Conservation (phyloP, 1,140 invertebrate genomes). For the Stenopsyche tienmushanensis region DNA sequence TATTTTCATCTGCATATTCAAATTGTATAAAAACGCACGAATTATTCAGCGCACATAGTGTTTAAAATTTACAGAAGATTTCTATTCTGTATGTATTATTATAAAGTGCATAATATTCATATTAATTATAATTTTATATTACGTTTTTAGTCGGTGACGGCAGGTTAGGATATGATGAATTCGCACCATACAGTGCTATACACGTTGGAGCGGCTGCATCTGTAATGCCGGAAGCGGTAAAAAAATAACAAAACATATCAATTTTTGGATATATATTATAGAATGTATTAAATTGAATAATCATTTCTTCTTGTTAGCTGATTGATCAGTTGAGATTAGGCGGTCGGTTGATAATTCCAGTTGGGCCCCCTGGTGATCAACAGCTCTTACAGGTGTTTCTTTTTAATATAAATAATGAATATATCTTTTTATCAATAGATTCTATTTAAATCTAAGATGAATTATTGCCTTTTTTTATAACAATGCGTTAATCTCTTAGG, state of each 20-base stretch:
- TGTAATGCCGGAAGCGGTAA: constrained; percentile 71
- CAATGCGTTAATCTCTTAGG: constrained; percentile 52
- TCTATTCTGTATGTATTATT: no score
- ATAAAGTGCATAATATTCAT: no score
- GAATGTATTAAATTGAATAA: constrained; percentile 5
- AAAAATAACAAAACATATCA: constrained; percentile 37
- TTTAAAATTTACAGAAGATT: no score
- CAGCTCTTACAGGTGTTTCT: constrained; percentile 67
- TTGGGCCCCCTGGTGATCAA: constrained; percentile 83
- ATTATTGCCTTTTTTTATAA: neutral
- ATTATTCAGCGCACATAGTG: no score
- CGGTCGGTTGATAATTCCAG: constrained; percentile 88
- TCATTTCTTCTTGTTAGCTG: constrained; percentile 46
- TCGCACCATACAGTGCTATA: constrained; percentile 87
- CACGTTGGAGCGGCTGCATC: constrained; percentile 92
- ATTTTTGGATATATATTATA: constrained; percentile 3
- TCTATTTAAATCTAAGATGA: neutral
- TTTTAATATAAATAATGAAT: neutral
- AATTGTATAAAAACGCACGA: no score
- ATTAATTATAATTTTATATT: no score
- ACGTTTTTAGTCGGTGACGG: constrained; percentile 74
- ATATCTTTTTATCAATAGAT: neutral
- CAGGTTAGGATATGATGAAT: constrained; percentile 67
- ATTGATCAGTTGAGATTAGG: constrained; percentile 71
- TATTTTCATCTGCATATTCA: no score